Conservation (phyloP, 2,113 vertebrate species). For the Tachuris rubrigastra region DNA sequence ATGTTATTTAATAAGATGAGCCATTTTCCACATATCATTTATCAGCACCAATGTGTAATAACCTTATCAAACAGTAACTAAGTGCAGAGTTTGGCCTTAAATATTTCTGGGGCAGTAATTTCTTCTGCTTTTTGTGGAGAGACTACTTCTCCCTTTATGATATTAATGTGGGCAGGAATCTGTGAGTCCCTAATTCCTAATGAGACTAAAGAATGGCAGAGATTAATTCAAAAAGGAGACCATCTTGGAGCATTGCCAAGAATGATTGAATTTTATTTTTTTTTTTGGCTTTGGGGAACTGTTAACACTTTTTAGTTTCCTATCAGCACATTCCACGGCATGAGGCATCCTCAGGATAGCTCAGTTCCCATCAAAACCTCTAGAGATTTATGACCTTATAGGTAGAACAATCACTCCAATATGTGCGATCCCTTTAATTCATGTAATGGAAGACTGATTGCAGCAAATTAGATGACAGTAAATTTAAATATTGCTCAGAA, state of each 20-base stretch:
- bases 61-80: background rate
- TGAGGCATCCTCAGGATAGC: background rate
- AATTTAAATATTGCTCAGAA: background rate
- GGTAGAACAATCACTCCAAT: background rate
- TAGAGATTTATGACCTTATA: background rate
- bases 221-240: slow-evolving; percentile 6
- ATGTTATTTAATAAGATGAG: background rate
- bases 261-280: background rate
- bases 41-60: background rate
- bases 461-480: background rate
- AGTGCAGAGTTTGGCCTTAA: background rate
- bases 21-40: background rate
- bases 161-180: background rate
- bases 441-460: background rate
- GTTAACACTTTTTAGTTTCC: background rate
- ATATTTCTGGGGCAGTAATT: background rate
- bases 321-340: background rate
- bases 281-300: background rate
- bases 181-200: background rate
- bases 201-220: background rate
- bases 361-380: background rate
- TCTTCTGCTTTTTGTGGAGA: background rate
- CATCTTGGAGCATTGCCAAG: background rate
- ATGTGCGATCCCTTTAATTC: background rate
- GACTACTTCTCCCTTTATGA: background rate